phyloP scores from a whole-genome alignment of 2,113 vertebrate species.

The Rostratula benghalensis region DNA sequence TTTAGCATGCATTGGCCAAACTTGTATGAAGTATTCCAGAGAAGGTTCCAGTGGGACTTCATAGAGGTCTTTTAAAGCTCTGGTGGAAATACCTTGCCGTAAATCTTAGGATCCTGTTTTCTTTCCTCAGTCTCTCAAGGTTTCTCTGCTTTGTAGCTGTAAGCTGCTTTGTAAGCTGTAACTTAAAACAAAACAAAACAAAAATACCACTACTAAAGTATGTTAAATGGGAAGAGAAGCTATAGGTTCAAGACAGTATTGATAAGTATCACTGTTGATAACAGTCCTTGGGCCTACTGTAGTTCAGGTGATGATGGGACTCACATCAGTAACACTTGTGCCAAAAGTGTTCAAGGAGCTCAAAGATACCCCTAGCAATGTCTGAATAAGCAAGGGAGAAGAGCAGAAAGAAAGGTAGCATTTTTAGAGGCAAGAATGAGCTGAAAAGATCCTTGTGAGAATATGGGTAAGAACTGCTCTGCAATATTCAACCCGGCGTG shows the following conservation, averaged over 20 bases:
- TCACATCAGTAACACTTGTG: not conserved
- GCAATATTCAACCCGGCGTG: not conserved
- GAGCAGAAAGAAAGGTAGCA: not conserved
- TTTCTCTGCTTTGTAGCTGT: not conserved
- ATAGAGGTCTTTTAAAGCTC: not conserved
- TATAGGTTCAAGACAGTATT: not conserved
- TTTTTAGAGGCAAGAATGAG: not conserved
- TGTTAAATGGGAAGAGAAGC: not conserved
- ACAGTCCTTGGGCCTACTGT: rapidly evolving
- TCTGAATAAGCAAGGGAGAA: not conserved
- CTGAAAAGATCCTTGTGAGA: not conserved
- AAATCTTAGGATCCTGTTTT: not conserved
- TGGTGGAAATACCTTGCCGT: not conserved
- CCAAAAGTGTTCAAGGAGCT: not conserved
- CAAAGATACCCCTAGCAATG: not conserved
- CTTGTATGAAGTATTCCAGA: not conserved
- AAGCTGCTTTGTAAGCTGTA: not conserved
- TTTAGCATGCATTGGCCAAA: not conserved
- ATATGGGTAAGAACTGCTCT: not conserved
- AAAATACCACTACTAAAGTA: not conserved
- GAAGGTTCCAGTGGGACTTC: not conserved
- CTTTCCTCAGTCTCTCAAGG: not conserved
- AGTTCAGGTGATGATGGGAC: not conserved
- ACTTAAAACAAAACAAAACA: not conserved
- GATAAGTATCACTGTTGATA: not conserved